Conservation (phyloP, 23 tunicate genomes). For the Clavelina lepadiformis region DNA sequence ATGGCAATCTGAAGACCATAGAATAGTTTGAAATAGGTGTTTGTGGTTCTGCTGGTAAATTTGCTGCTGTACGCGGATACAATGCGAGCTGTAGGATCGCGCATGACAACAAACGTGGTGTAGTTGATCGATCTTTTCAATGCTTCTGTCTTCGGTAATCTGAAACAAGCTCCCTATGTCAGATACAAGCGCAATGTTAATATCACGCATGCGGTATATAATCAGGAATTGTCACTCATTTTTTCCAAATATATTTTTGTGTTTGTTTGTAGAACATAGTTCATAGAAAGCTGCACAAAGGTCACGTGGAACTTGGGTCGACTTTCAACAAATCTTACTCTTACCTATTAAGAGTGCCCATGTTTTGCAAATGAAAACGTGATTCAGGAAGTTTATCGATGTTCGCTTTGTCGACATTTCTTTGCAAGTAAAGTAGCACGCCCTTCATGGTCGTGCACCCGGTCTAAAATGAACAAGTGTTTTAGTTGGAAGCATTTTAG, state of each 20-base stretch:
- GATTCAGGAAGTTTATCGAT: background rate
- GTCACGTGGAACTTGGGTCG: no score
- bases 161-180: background rate
- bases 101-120: conserved; percentile 44
- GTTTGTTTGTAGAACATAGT: no score
- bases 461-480: conserved; percentile 39
- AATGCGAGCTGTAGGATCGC: conserved; percentile 44
- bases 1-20: conserved; percentile 3
- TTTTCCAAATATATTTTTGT: no score
- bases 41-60: conserved; percentile 20
- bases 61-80: conserved; percentile 60
- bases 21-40: background rate
- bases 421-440: conserved; percentile 36
- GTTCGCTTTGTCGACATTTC: conserved; percentile 10
- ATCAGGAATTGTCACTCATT: no score
- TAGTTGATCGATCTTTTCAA: conserved; percentile 21
- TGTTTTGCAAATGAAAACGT: background rate
- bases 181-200: no score
- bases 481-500: no score
- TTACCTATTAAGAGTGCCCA: no score
- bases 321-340: no score
- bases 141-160: conserved; percentile 6
- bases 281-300: no score
- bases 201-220: no score
- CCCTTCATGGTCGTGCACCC: conserved; percentile 71